These are phyloP conservation scores for Actenoides lindsayi DNA, from an alignment of 2,113 vertebrate species.

Conservation along the genomic window DNA sequence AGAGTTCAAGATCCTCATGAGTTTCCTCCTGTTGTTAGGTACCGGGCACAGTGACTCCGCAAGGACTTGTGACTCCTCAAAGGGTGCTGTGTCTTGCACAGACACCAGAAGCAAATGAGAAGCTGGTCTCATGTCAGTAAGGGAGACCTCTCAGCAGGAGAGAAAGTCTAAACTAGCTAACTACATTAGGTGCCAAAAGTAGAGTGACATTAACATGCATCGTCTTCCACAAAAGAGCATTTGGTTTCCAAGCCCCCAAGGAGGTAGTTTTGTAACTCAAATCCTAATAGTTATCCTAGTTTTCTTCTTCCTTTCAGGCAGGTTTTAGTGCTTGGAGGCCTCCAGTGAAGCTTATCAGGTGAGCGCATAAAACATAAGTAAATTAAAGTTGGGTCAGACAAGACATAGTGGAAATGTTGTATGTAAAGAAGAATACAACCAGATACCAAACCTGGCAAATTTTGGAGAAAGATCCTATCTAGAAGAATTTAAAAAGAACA, in stretches of 20 bases:
- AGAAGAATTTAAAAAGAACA: neutral
- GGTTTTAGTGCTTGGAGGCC: neutral
- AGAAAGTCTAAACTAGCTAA: neutral
- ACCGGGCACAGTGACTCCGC: neutral
- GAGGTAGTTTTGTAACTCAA: neutral
- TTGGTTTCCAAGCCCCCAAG: neutral
- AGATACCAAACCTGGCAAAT: neutral
- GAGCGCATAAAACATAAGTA: neutral
- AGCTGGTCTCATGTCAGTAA: neutral
- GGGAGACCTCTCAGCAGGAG: neutral
- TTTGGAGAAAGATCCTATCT: neutral
- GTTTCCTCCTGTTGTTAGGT: accelerated
- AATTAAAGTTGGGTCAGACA: neutral
- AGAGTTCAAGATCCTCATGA: neutral
- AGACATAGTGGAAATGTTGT: neutral
- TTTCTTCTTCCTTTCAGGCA: neutral
- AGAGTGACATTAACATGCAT: neutral
- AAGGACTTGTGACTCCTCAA: neutral
- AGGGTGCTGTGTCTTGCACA: neutral
- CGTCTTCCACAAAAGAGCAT: neutral
- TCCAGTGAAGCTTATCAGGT: neutral
- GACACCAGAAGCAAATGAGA: neutral
- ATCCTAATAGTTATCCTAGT: neutral
- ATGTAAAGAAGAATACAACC: neutral
- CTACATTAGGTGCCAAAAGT: neutral